Base-by-base conservation (phyloP, 2,888 invertebrate species). In the Nymphalis c-album region DNA sequence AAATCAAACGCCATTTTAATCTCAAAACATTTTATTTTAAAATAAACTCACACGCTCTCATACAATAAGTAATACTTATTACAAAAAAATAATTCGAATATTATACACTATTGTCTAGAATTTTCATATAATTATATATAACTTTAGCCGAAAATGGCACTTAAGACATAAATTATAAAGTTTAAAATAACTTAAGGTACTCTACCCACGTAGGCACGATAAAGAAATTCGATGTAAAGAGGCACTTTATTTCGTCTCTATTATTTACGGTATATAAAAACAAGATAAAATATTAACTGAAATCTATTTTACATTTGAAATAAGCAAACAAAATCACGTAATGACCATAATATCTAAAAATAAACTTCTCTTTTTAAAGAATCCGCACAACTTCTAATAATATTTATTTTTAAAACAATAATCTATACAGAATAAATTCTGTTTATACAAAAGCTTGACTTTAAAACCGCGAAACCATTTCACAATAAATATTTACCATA, bases 61-160 rank as follows among this genome's bases (percentile, higher is more conserved):
- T 84, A 85, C 86, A 85, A 83, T 87, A 88, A 85, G 86, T 88
- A 87, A 88, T 89, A 89, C 89, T 88, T 86, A 90, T 83, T 80
- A 83, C 80, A 84, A 83, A 79, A 77, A 75, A 73, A 72, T 73
- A 74, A 75, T 74, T 77, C 74, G 71, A 75, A 74, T 81, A 81
- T 77, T 76, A 77, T 80, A 78, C 75, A 79, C 72, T 73, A 70
- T 71, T 72, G 51, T 72, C 68, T 76, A 64, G 31, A 78, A 73
- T 74, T 74, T 40, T 76, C 76, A 77, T 72, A 73, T 77, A 78
- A 60, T 57, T 73, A 76, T 76, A 69, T 77, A 85, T 86, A 84
- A 86, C 86, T 84, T 79, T 66, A 82, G 81, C 83, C 83, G 74
- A 75, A 75, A 77, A 87, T 87, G 88, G 87, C 88, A 86, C 85